Percentiles rank a stretch among this genome's conserved stretches.
Conservation (phyloP, 37 sponge, comb jelly and placozoan species). For the Spongia lamella region DNA sequence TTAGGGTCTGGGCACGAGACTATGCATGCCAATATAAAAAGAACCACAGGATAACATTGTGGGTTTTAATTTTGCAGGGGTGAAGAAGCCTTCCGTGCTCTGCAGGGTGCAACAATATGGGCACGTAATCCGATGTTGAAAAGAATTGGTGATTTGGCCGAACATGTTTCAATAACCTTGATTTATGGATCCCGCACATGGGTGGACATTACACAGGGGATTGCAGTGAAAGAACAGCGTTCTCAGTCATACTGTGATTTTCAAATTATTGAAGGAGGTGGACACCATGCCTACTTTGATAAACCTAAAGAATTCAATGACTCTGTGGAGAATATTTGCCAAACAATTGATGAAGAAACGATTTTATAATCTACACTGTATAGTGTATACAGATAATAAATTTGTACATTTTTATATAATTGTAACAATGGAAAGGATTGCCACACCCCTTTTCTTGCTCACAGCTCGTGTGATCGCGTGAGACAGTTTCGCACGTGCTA, state of each 20-base stretch:
- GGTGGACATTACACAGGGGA: conserved; percentile 25
- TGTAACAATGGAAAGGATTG: too few species aligned
- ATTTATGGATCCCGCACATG: conserved; percentile 58
- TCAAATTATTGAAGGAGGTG: conserved; percentile 12
- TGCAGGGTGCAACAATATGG: conserved; percentile 45
- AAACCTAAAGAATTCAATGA: conserved; percentile 19
- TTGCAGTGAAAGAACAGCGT: conserved; percentile 3
- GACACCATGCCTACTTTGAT: conserved; percentile 31
- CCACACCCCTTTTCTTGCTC: background rate
- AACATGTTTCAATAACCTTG: conserved; percentile 54
- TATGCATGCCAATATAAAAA: too few species aligned
- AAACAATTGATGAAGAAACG: conserved; percentile 1
- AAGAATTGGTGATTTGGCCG: conserved; percentile 5
- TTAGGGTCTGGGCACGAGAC: too few species aligned
- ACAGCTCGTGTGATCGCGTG: background rate
- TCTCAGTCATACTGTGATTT: conserved; percentile 5
- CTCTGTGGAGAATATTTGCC: conserved; percentile 7
- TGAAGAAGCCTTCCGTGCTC: conserved; percentile 50
- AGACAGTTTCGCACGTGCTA: background rate
- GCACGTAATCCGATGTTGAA: conserved; percentile 50
- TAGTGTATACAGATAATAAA: background rate
- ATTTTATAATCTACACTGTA: background rate
- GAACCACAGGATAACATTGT: too few species aligned
- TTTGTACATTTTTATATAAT: too few species aligned
- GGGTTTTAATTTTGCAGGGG: conserved; percentile 36